These are phyloP conservation scores for Agelas oroides DNA, from an alignment of 37 sponge, comb jelly and placozoan species.

Conservation along the genomic window DNA sequence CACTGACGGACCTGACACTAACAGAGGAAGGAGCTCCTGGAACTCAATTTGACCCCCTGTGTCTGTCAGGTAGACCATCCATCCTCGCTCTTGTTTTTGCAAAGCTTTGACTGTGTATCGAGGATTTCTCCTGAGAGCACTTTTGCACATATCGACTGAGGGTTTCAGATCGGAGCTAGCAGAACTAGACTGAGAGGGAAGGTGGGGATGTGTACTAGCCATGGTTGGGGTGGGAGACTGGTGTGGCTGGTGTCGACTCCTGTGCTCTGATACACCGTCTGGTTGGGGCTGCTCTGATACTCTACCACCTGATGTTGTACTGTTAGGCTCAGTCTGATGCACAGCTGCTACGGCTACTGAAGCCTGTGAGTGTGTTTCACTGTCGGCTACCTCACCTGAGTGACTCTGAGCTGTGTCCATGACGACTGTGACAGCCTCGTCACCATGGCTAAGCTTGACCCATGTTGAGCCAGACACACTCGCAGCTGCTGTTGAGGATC, in stretches of 20 bases:
- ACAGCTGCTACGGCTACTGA: too few relatives aligned
- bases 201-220: too few relatives aligned
- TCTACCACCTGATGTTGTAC: not conserved
- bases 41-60: constrained; percentile 22
- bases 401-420: not conserved
- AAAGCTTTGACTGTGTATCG: too few relatives aligned
- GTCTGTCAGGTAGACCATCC: constrained; percentile 8
- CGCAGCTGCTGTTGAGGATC: not conserved
- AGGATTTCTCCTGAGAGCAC: too few relatives aligned
- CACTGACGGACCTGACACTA: constrained; percentile 21
- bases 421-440: not conserved
- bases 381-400: not conserved
- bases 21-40: constrained; percentile 12
- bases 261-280: not conserved
- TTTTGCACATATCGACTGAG: too few relatives aligned
- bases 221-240: not conserved
- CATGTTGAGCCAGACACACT: not conserved
- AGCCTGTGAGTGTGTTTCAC: too few relatives aligned
- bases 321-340: not conserved
- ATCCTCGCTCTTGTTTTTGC: not conserved
- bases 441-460: not conserved
- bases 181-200: too few relatives aligned
- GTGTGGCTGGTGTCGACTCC: not conserved
- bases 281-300: too few relatives aligned
- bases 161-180: too few relatives aligned